phyloP scores from a whole-genome alignment of 2,888 invertebrate genomes.

The Epistrophe grossulariae region DNA sequence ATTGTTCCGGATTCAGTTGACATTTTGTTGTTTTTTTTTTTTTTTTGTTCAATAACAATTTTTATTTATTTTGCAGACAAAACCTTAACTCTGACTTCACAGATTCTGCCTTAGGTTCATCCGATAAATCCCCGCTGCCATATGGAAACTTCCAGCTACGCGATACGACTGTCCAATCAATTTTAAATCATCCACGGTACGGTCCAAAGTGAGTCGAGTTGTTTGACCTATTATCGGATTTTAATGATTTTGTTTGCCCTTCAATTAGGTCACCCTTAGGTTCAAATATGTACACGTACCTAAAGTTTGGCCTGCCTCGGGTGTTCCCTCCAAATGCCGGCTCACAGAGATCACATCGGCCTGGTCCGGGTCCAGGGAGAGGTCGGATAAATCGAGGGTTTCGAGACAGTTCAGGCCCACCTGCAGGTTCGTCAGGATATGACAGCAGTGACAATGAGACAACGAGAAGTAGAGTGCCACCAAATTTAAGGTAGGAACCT shows the following conservation, averaged over 20 bases:
- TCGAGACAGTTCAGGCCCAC: constrained; percentile 86
- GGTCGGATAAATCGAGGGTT: constrained; percentile 85
- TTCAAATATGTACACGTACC: constrained; percentile 96
- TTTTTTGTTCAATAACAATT: constrained; percentile 22
- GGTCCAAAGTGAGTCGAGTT: constrained; percentile 90
- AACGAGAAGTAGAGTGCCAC: constrained; percentile 84
- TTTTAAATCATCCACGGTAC: constrained; percentile 92
- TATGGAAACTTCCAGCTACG: constrained; percentile 97
- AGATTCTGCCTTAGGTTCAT: constrained; percentile 95
- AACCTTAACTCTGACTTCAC: constrained; percentile 98
- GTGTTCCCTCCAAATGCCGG: constrained; percentile 94
- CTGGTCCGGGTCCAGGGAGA: constrained; percentile 83
- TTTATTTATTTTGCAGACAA: constrained; percentile 87
- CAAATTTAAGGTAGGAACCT: constrained; percentile 83
- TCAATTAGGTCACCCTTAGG: constrained; percentile 92
- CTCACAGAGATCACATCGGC: constrained; percentile 87
- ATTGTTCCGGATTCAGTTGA: constrained; percentile 33
- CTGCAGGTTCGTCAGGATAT: constrained; percentile 93
- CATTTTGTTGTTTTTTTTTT: constrained; percentile 11
- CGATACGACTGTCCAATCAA: constrained; percentile 96
- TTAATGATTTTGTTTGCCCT: constrained; percentile 16
- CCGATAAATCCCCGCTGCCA: constrained; percentile 95
- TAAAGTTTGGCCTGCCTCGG: constrained; percentile 96
- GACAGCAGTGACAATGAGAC: constrained; percentile 95
- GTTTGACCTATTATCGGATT: constrained; percentile 6